Percentiles rank a stretch among this genome's conserved stretches.
These are phyloP conservation scores for Drosophila nr. fundita DNA, from an alignment of 2,888 invertebrate species.

Conservation along the genomic window DNA sequence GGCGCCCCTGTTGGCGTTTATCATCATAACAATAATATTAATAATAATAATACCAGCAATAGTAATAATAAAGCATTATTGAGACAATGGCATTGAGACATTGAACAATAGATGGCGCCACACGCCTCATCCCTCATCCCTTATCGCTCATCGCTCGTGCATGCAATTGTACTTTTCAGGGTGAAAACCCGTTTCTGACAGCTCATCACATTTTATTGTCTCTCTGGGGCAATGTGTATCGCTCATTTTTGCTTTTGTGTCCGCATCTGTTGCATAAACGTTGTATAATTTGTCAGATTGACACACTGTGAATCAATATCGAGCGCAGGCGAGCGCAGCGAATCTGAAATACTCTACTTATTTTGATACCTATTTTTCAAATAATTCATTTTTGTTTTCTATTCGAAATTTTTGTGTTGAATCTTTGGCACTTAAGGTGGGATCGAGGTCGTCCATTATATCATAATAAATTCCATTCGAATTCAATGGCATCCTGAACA, in stretches of 20 bases:
- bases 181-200: conserved; percentile 58
- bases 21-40: conserved; percentile 4
- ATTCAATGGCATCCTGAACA: conserved; percentile 3
- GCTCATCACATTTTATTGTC: conserved; percentile 54
- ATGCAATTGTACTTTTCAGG: conserved; percentile 44
- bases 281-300: conserved; percentile 65
- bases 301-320: conserved; percentile 62
- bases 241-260: neutral
- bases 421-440: neutral
- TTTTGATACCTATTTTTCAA: neutral
- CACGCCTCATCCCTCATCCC: conserved; percentile 8
- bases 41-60: neutral
- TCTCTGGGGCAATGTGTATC: neutral
- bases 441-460: neutral
- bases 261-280: conserved; percentile 54
- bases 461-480: neutral
- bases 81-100: conserved; percentile 10
- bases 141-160: conserved; percentile 29
- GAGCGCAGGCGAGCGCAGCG: conserved; percentile 5
- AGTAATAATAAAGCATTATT: conserved; percentile 4
- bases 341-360: neutral
- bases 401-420: neutral
- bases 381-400: neutral
- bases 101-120: conserved; percentile 26
- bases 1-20: conserved; percentile 17